phyloP scores from a whole-genome alignment of 2,113 vertebrate species.

The Gymnocephalus cernua region DNA sequence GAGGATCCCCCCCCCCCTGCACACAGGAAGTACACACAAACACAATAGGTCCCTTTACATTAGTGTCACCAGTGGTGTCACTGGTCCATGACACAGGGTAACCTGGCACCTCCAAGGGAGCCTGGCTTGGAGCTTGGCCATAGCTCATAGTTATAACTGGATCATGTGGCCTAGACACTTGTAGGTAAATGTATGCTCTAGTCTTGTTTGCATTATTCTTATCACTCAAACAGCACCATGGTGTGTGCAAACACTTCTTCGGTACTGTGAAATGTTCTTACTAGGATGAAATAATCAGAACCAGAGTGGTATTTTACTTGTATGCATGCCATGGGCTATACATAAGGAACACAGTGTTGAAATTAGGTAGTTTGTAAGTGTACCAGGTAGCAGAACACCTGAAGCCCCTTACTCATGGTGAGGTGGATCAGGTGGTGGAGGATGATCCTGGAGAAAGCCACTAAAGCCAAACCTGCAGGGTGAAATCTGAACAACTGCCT shows the following conservation, averaged over 20 bases:
- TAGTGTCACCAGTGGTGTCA: slow-evolving; percentile 40
- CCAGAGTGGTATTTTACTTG: background rate
- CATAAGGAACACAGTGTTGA: background rate
- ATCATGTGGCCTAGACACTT: background rate
- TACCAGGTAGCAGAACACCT: background rate
- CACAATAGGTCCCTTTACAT: slow-evolving; percentile 42
- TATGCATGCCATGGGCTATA: no score
- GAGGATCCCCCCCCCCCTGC: slow-evolving; percentile 15
- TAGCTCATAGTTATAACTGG: slow-evolving; percentile 1
- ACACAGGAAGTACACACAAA: slow-evolving; percentile 54
- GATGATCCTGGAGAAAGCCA: background rate
- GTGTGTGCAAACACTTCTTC: background rate
- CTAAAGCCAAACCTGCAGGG: background rate
- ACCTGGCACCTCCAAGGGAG: slow-evolving; percentile 35
- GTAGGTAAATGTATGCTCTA: background rate
- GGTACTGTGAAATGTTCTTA: background rate
- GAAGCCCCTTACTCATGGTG: background rate
- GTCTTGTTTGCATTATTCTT: slow-evolving; percentile 9
- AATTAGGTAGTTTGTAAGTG: background rate
- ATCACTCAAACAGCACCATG: background rate
- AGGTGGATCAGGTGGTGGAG: background rate
- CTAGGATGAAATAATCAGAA: background rate
- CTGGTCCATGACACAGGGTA: slow-evolving; percentile 42
- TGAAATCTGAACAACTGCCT: background rate
- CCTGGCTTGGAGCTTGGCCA: background rate